These are phyloP conservation scores for Chelon labrosus DNA, from an alignment of 2,797 vertebrate genomes.

Conservation along the genomic window DNA sequence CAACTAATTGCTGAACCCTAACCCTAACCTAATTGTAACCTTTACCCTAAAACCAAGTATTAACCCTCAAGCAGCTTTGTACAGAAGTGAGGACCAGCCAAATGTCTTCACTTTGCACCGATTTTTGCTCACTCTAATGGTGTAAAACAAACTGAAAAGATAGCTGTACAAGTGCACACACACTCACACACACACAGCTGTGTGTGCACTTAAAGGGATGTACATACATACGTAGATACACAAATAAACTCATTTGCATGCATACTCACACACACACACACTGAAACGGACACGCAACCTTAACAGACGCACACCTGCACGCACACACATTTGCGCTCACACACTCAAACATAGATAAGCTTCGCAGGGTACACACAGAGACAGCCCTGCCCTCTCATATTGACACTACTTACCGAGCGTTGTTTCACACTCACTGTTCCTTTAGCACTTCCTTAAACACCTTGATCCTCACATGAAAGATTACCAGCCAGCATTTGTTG, in stretches of 20 bases:
- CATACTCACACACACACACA: not conserved
- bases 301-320: too few species aligned
- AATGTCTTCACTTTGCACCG: too few species aligned
- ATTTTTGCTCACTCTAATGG: too few species aligned
- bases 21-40: too few species aligned
- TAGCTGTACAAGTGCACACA: not conserved
- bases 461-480: slow-evolving; percentile 63
- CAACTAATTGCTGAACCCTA: too few species aligned
- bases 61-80: too few species aligned
- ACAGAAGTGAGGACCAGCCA: too few species aligned
- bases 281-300: not conserved
- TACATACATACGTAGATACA: not conserved
- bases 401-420: slow-evolving; percentile 53
- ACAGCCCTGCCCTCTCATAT: slow-evolving; percentile 62
- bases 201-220: not conserved
- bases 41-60: too few species aligned
- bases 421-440: slow-evolving; percentile 59
- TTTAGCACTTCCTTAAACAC: slow-evolving; percentile 61
- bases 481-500: slow-evolving; percentile 50
- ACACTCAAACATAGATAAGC: slow-evolving; percentile 6
- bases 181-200: slow-evolving; percentile 9
- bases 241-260: not conserved
- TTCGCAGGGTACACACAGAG: slow-evolving; percentile 49
- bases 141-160: not conserved
- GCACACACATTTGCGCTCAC: slow-evolving; percentile 3